phyloP scores from a whole-genome alignment of 1,140 invertebrate species.

The Trichomalopsis sarcophagae region DNA sequence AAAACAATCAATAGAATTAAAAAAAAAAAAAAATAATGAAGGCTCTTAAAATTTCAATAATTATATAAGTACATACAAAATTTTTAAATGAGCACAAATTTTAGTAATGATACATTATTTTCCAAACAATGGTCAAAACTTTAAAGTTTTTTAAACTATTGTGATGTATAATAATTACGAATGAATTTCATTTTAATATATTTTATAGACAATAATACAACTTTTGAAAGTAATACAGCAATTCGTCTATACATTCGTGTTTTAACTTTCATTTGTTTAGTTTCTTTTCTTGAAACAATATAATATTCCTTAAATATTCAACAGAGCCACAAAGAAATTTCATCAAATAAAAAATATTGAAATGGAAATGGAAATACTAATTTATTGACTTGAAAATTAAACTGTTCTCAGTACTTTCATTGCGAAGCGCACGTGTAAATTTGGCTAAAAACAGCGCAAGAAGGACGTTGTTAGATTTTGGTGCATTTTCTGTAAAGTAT shows the following conservation, averaged over 20 bases:
- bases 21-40: not conserved
- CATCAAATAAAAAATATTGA: conserved; percentile 14
- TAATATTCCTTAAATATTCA: not conserved
- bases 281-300: conserved; percentile 11
- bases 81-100: not conserved
- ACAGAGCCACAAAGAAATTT: conserved; percentile 4
- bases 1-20: not conserved
- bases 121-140: not conserved
- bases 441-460: conserved; percentile 21
- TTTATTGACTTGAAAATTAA: conserved; percentile 41
- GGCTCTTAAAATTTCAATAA: not conserved
- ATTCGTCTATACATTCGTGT: conserved; percentile 9
- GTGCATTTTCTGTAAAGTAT: conserved; percentile 45
- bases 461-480: conserved; percentile 35
- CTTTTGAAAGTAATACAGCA: conserved; percentile 14
- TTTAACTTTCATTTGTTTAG: conserved; percentile 36
- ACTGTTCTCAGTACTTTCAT: conserved; percentile 38
- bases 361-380: conserved; percentile 3
- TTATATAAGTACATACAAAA: not conserved
- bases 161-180: conserved; percentile 15
- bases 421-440: conserved; percentile 7
- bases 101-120: not conserved
- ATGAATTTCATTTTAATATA: conserved; percentile 39
- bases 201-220: conserved; percentile 29
- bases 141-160: not conserved